A percentile compares a stretch with the other conserved stretches of the same genome.
phyloP scores from a whole-genome alignment of 1,140 invertebrate genomes.

The Sarcophaga peregrina region DNA sequence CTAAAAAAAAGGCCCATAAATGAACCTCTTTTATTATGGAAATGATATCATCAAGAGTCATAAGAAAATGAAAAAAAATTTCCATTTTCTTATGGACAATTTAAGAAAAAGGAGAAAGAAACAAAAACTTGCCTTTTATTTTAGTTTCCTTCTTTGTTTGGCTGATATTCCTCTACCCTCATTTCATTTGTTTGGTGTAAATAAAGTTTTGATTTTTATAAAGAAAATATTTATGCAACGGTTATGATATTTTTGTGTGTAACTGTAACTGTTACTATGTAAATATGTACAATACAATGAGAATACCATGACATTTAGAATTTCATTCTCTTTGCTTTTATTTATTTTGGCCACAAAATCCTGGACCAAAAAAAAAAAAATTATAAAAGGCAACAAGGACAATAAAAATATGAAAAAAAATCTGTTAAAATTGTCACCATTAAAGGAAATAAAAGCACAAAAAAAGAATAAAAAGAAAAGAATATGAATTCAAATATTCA shows the following conservation, averaged over 20 bases:
- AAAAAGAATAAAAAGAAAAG: not conserved
- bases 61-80: not conserved
- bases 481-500: not conserved
- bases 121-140: not conserved
- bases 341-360: too few species aligned
- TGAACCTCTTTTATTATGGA: too few species aligned
- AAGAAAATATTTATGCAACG: not conserved
- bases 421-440: slow-evolving; percentile 30
- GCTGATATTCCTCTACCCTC: not conserved
- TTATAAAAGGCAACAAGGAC: not conserved
- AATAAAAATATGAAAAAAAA: not conserved
- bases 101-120: not conserved
- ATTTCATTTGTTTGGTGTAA: not conserved
- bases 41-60: too few species aligned
- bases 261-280: not conserved
- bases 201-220: too few species aligned
- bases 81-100: not conserved
- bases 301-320: too few species aligned
- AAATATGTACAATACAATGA: not conserved
- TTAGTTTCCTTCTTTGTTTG: not conserved
- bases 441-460: not conserved
- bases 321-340: too few species aligned
- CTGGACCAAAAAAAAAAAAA: too few species aligned
- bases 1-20: too few species aligned
- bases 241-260: not conserved